These are phyloP conservation scores for Macaria liturata DNA, from an alignment of 2,888 invertebrate genomes.

Conservation along the genomic window DNA sequence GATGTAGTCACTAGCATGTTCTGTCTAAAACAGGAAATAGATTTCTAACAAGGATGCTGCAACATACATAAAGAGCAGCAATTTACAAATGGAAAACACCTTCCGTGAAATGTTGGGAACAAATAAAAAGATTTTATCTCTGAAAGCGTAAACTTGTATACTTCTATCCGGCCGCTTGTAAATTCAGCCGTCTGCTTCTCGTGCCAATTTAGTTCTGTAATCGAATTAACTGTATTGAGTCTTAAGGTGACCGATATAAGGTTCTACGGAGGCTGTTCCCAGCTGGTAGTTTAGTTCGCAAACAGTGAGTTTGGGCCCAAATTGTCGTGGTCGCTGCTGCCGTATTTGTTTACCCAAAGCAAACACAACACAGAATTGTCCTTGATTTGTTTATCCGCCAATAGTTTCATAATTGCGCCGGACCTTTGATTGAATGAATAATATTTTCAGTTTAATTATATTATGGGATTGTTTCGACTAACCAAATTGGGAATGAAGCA, in stretches of 20 bases:
- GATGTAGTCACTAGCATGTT: too few species aligned
- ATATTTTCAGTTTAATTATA: conserved; percentile 19
- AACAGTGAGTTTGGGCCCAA: conserved; percentile 60
- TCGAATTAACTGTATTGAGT: conserved; percentile 10
- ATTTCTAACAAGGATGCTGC: too few species aligned
- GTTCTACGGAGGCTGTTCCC: conserved; percentile 21
- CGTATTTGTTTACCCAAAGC: conserved; percentile 50
- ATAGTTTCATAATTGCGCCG: conserved; percentile 42
- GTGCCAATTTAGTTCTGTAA: conserved; percentile 28
- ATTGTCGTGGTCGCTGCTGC: conserved; percentile 62
- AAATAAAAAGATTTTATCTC: conserved; percentile 49
- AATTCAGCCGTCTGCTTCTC: conserved; percentile 52
- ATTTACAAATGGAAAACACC: too few species aligned
- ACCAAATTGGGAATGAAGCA: neutral
- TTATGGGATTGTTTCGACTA: neutral
- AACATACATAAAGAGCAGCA: too few species aligned
- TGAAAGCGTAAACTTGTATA: conserved; percentile 46
- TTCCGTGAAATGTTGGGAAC: too few species aligned
- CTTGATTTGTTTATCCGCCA: conserved; percentile 60
- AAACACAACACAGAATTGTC: conserved; percentile 58
- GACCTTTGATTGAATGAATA: conserved; percentile 29
- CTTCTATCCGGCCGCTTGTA: conserved; percentile 52
- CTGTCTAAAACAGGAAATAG: too few species aligned
- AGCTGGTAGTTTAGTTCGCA: conserved; percentile 60
- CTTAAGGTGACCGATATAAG: conserved; percentile 12